A percentile compares a stretch with the other conserved stretches of the same genome.
These are phyloP conservation scores for Oreochromis tanganicae DNA, from an alignment of 2,113 vertebrate species.

Conservation along the genomic window DNA sequence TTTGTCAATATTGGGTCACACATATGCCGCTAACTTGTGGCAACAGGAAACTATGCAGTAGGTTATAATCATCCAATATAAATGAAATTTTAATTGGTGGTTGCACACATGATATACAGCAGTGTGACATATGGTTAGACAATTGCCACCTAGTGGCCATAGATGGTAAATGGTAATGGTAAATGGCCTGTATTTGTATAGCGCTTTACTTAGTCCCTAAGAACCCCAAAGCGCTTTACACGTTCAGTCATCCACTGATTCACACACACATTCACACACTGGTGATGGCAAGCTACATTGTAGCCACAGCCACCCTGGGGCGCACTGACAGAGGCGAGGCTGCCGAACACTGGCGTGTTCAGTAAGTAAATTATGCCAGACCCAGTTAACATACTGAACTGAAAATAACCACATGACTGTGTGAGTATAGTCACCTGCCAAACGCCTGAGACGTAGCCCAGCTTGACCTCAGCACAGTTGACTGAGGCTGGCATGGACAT, in stretches of 20 bases:
- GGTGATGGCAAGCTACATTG: too few relatives aligned
- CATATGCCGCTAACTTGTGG: neutral
- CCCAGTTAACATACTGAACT: neutral
- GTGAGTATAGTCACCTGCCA: neutral
- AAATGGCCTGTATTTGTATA: too few relatives aligned
- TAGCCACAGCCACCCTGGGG: too few relatives aligned
- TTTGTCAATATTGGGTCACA: neutral
- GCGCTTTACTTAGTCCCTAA: too few relatives aligned
- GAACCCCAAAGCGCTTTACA: too few relatives aligned
- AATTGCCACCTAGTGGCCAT: neutral
- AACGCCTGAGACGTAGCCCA: neutral
- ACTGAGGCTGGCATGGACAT: neutral
- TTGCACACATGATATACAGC: neutral
- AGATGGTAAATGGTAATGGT: neutral
- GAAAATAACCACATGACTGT: neutral
- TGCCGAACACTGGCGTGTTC: neutral
- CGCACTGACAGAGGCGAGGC: too few relatives aligned
- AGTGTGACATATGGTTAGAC: neutral
- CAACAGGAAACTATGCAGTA: neutral
- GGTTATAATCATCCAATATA: neutral
- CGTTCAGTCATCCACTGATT: too few relatives aligned
- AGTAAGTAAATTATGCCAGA: neutral
- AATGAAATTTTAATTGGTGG: neutral
- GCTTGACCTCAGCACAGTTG: neutral
- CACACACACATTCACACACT: too few relatives aligned